These are phyloP conservation scores for Murina feae DNA, from an alignment of 2,113 vertebrate species.

Conservation along the genomic window DNA sequence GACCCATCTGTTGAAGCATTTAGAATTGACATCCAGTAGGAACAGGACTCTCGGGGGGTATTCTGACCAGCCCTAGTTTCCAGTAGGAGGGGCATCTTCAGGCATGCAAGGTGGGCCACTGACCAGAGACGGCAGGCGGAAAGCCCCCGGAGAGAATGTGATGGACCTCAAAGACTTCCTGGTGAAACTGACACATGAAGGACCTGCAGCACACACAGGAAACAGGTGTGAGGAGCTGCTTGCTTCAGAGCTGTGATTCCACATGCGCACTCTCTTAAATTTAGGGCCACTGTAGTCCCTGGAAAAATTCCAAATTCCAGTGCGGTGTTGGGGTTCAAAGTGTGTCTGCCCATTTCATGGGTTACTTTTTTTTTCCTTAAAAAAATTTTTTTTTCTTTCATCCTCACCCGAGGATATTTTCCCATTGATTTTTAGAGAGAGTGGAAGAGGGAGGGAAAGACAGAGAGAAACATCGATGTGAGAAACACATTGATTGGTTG, in stretches of 20 bases:
- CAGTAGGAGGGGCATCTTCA: background rate
- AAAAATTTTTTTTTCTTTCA: too few relatives aligned
- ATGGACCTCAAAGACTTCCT: background rate
- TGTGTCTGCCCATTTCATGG: background rate
- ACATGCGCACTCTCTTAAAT: background rate
- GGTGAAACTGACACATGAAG: background rate
- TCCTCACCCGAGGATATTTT: too few relatives aligned
- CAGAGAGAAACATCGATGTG: too few relatives aligned
- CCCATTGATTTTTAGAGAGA: too few relatives aligned
- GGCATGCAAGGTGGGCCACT: background rate
- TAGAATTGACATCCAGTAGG: background rate
- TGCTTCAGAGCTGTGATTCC: background rate
- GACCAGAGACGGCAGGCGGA: background rate
- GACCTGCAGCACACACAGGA: background rate
- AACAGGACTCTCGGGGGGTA: background rate
- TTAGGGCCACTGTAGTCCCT: background rate
- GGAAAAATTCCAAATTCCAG: background rate
- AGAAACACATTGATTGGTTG: too few relatives aligned
- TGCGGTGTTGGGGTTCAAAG: background rate
- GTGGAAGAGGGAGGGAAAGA: too few relatives aligned
- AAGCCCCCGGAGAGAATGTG: background rate
- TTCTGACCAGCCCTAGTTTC: background rate
- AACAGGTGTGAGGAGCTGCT: background rate
- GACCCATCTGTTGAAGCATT: slow-evolving; percentile 36
- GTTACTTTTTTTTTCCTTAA: background rate